Percentiles rank a stretch among this genome's conserved stretches.
Conservation (phyloP, 2,888 invertebrate species). For the Drosophila tanythrix region DNA sequence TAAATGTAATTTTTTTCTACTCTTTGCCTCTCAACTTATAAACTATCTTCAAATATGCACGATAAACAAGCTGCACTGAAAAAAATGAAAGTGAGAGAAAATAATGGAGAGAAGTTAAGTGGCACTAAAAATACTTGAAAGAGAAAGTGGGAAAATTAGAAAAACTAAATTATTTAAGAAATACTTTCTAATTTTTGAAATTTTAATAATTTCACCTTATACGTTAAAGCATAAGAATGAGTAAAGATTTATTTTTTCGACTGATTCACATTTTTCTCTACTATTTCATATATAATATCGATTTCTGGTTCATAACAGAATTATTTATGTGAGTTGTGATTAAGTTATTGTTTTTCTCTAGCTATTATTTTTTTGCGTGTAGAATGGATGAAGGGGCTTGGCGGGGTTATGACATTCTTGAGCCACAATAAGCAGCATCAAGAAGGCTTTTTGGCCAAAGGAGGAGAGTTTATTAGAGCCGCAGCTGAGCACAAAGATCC, state of each 20-base stretch:
- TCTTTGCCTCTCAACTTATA: background rate
- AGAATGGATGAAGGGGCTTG: background rate
- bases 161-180: background rate
- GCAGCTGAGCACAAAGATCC: conserved; percentile 22
- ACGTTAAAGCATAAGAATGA: too few species aligned
- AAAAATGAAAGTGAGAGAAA: background rate
- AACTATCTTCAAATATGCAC: conserved; percentile 48
- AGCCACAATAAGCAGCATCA: conserved; percentile 72
- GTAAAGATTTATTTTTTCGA: background rate
- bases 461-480: conserved; percentile 59
- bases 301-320: background rate
- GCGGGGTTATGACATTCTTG: conserved; percentile 35
- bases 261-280: too few species aligned
- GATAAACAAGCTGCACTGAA: conserved; percentile 50
- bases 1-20: conserved; percentile 24
- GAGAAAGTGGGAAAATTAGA: background rate
- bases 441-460: conserved; percentile 54
- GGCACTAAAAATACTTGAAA: background rate
- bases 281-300: too few species aligned
- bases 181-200: background rate
- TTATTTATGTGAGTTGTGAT: background rate
- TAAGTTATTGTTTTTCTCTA: background rate
- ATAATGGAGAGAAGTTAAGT: background rate
- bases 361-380: background rate
- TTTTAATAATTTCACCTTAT: background rate